Evolutionary conservation across 2,113 vertebrate species (phyloP), one percentile per base, ranked within the genome.

Genomic region (Rhizomys pruinosus): DNA sequence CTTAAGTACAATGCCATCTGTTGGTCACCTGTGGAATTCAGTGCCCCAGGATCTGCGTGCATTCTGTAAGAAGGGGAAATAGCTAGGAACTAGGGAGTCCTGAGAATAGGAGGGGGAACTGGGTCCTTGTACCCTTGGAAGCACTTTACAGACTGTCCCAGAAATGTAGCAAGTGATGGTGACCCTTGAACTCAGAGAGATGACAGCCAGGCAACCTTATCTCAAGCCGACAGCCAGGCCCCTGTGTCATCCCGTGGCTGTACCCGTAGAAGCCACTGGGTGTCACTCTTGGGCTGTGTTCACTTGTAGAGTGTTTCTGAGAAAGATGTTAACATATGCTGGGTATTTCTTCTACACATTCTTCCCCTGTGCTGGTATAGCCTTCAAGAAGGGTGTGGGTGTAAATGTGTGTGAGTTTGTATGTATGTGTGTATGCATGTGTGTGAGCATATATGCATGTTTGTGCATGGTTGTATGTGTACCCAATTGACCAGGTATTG

Each of bases 251-350:
- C 2, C 71, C 23, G 79, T 19, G 79, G 8, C 34, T 57, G 20
- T 77, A 55, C n/a, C 19, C 9, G 7, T 0, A 1, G 1, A 44
- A n/a, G 66, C 96, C 92, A 81, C 95, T 90, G 11, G 92, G 88
- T 94, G 96, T 72, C 94, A 15, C 77, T 61, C 76, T 94, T 23
- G 12, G 66, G 3, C 80, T n/a, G 10, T 42, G 32, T 20, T 88
- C 16, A 0, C 8, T 69, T 44, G 17, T 17, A 2, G 23, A 42
- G 6, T 7, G 1, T 80, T 92, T 86, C 17, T 64, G 57, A 84
- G 79, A 63, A 15, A 5, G 44, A n/a, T 37, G 13, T 71, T 17
- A 13, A 55, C 8, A 0, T 73, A 64, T 44, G 63, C 52, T 71
- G 27, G 57, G 63, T 66, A 34, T n/a, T 15, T 80, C 34, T 84